Conservation (phyloP, 2,797 vertebrate genomes). For the Tympanoctomys barrerae region DNA sequence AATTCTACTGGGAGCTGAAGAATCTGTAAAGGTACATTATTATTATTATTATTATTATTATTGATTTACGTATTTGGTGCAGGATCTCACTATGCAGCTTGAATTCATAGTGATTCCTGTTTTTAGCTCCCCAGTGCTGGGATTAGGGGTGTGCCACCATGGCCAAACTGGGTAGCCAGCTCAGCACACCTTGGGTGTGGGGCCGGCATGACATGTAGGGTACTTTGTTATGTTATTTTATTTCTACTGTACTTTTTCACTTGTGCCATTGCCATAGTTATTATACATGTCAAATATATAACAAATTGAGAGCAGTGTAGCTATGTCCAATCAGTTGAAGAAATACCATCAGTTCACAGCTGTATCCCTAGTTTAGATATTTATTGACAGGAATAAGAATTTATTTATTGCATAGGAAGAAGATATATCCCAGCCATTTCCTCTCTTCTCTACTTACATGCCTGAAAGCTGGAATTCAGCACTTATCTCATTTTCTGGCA, state of each 20-base stretch:
- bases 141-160: no score
- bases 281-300: slow-evolving; percentile 1
- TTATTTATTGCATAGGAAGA: not conserved
- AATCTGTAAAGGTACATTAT: slow-evolving; percentile 9
- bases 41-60: not conserved
- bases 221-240: slow-evolving; percentile 44
- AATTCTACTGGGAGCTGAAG: not conserved
- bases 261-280: not conserved
- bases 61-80: no score
- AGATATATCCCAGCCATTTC: not conserved
- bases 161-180: no score
- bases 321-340: slow-evolving; percentile 21
- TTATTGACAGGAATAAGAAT: not conserved
- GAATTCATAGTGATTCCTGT: no score
- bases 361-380: slow-evolving; percentile 23
- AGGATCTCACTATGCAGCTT: no score
- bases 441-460: not conserved
- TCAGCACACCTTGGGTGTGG: no score
- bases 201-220: not conserved
- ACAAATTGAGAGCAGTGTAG: not conserved
- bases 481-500: slow-evolving; percentile 5
- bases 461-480: slow-evolving; percentile 16
- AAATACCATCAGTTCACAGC: not conserved
- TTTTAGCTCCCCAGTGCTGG: no score
- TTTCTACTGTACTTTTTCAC: not conserved